Evolutionary conservation across 35 echinoderm and acorn worm species (phyloP).

Genomic region (Strongylocentrotus purpuratus): DNA sequence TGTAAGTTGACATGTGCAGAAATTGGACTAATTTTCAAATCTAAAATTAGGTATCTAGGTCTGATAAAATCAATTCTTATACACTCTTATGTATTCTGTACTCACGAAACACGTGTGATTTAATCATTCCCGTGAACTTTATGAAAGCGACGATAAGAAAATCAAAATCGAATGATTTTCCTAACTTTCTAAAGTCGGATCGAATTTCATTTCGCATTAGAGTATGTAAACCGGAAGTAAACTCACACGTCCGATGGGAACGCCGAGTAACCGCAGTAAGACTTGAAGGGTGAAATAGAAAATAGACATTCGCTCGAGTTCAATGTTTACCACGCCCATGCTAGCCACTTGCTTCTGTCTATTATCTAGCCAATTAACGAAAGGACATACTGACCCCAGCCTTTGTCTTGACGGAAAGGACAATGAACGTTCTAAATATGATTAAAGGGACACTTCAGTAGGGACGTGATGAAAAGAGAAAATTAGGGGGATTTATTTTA

Average conservation of each 20-base stretch:
- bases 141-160: background rate
- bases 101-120: background rate
- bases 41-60: background rate
- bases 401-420: background rate
- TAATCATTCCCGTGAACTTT: background rate
- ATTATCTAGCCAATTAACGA: constrained; percentile 34
- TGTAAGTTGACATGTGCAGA: no score
- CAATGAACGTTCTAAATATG: background rate
- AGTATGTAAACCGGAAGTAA: constrained; percentile 21
- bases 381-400: background rate
- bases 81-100: background rate
- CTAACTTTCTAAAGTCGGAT: background rate
- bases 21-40: background rate
- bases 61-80: background rate
- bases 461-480: no score
- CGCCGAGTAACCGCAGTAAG: background rate
- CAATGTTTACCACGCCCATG: constrained; percentile 8
- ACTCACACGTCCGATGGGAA: constrained; percentile 24
- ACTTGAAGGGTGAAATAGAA: background rate
- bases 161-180: background rate
- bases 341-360: constrained; percentile 29
- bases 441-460: background rate
- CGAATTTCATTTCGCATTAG: background rate
- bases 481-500: no score
- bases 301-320: constrained; percentile 4